Evolutionary conservation across 2,797 vertebrate species (phyloP).

Genomic region (Neoniphon sammara): DNA sequence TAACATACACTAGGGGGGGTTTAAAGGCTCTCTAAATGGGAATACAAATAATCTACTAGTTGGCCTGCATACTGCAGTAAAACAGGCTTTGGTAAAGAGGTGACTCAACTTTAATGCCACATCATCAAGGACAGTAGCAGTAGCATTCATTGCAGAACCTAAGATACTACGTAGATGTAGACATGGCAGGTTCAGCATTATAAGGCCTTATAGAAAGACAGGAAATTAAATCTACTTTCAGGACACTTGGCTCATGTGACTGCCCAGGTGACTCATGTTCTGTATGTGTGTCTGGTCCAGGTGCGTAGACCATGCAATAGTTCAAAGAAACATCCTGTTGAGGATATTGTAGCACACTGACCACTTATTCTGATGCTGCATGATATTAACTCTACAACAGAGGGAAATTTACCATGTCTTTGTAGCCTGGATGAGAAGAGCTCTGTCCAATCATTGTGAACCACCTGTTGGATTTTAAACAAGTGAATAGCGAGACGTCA

Average conservation of each 20-base stretch:
- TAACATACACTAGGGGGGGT: conserved; percentile 38
- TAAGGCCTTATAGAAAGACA: background rate
- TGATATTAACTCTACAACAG: conserved; percentile 22
- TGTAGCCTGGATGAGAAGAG: conserved; percentile 4
- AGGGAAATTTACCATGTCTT: conserved; percentile 17
- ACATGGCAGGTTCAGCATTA: no score
- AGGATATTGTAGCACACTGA: background rate
- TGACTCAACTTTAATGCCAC: conserved; percentile 50
- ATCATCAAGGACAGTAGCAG: conserved; percentile 46
- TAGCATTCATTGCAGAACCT: background rate
- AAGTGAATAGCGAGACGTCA: conserved; percentile 51
- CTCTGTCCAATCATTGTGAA: conserved; percentile 33
- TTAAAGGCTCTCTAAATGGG: conserved; percentile 54
- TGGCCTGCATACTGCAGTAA: conserved; percentile 25
- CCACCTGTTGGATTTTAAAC: conserved; percentile 65
- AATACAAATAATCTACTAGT: conserved; percentile 66
- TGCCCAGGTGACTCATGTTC: background rate
- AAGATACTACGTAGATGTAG: no score
- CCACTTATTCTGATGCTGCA: background rate
- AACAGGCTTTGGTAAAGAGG: conserved; percentile 38
- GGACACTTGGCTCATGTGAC: background rate
- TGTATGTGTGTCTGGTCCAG: conserved; percentile 15
- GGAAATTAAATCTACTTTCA: background rate
- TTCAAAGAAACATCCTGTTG: conserved; percentile 14
- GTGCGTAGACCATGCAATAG: conserved; percentile 4